These are phyloP conservation scores for Microplitis manilae DNA, from an alignment of 2,888 invertebrate species.

Conservation along the genomic window DNA sequence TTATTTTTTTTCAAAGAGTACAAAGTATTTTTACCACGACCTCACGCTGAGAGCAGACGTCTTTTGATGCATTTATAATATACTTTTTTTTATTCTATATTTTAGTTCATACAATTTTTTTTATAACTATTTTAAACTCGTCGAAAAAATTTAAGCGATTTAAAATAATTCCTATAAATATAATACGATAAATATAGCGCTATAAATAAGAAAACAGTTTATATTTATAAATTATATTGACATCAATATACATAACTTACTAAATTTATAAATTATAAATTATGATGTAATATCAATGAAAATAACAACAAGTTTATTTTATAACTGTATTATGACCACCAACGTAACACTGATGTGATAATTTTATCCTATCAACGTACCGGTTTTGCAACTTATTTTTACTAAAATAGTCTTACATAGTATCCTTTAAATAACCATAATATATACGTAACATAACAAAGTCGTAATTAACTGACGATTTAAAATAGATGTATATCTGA, in stretches of 20 bases:
- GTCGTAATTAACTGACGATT: background rate
- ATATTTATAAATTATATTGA: background rate
- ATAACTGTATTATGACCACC: background rate
- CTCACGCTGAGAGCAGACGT: constrained; percentile 47
- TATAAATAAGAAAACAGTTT: background rate
- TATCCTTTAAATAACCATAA: background rate
- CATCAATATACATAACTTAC: background rate
- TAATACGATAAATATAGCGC: background rate
- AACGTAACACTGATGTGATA: background rate
- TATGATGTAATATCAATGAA: background rate
- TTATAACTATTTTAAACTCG: background rate
- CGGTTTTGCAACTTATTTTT: background rate
- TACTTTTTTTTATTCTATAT: background rate
- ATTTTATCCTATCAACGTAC: background rate
- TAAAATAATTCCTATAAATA: background rate
- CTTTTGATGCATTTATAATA: background rate
- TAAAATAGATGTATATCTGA: background rate
- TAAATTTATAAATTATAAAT: background rate
- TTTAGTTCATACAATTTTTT: background rate
- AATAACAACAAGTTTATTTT: background rate
- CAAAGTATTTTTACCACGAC: constrained; percentile 45
- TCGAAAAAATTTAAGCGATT: background rate
- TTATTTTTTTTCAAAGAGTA: constrained; percentile 33
- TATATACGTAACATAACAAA: background rate
- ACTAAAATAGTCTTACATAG: constrained; percentile 1